A percentile compares a stretch with the other conserved stretches of the same genome.
Evolutionary conservation across 23 tunicate genomes (phyloP).

Genomic region (Trididemnum miniatum): DNA sequence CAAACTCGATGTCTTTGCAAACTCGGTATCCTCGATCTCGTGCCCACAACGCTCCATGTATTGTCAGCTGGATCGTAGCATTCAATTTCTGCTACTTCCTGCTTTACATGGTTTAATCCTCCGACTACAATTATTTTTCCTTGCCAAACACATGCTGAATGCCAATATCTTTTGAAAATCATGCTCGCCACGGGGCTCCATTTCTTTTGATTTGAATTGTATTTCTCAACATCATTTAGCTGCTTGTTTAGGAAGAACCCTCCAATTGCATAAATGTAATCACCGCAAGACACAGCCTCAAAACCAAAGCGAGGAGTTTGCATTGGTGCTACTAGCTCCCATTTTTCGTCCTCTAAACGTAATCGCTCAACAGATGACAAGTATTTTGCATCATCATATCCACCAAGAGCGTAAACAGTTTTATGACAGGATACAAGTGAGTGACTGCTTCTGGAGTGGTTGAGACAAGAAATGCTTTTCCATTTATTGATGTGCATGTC

Average conservation of each 20-base stretch:
- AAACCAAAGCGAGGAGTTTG: background rate
- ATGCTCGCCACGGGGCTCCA: background rate
- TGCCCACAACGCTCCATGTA: background rate
- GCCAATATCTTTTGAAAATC: conserved; percentile 14
- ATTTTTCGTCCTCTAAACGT: background rate
- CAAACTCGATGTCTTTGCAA: too few relatives aligned
- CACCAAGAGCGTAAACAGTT: conserved; percentile 12
- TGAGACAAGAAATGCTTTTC: too few relatives aligned
- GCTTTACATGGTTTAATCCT: background rate
- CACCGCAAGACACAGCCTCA: background rate
- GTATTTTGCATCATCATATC: background rate
- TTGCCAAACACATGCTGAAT: background rate
- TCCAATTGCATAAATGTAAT: conserved; percentile 6
- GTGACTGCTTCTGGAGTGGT: too few relatives aligned
- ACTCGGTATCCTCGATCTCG: too few relatives aligned
- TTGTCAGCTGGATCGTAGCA: background rate
- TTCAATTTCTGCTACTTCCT: background rate
- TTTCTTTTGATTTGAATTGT: background rate
- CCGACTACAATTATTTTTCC: conserved; percentile 10
- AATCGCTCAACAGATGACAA: conserved; percentile 2
- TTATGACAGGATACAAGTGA: too few relatives aligned
- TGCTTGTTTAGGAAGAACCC: background rate
- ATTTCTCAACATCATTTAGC: background rate
- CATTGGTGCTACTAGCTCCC: conserved; percentile 11
- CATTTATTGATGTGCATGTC: too few relatives aligned